Evolutionary conservation across 2,888 invertebrate species (phyloP), one percentile per base, ranked within the genome.

Genomic region (Drosophila peninsularis): DNA sequence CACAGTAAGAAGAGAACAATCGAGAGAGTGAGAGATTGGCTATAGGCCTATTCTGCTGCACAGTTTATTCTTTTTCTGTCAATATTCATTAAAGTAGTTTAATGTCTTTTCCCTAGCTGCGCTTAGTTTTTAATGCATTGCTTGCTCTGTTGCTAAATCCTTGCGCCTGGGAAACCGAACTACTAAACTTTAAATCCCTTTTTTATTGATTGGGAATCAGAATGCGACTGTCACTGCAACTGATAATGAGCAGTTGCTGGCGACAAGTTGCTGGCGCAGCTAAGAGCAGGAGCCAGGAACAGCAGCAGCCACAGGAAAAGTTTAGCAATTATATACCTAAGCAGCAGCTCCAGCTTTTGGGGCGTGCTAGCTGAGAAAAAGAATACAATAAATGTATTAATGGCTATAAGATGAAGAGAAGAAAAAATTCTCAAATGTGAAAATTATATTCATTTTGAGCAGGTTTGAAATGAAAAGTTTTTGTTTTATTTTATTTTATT

Each of bases 21-120:
- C 3, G 21, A 39, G 10, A 13, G 6, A 11, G 4, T 27, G 7
- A 39, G 17, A 9, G 49, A 37, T 14, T 24, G 27, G 7, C 5
- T 19, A 11, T 11, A 30, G n/a, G 13, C 27, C 32, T 21, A 34
- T 13, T 19, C 32, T 13, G 9, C 19, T 14, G 41, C 41, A 36
- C 41, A 19, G 37, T 41, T 75, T 62, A 64, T 60, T 50, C 60
- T 60, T 41, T 61, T 75, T 62, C 70, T 81, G 78, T 78, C 74
- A 68, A 79, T 83, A 83, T 81, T 74, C 71, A 78, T 80, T 68
- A 81, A 87, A 83, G 88, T 68, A 78, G 75, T 83, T 88, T 76
- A 83, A 78, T 80, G 71, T 65, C 71, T 62, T 70, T 56, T 49
- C 60, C 62, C 67, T 71, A 58, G 53, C 42, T 49, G 14, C 44